phyloP scores from a whole-genome alignment of 2,797 vertebrate genomes.

The Geotrypetes seraphini region DNA sequence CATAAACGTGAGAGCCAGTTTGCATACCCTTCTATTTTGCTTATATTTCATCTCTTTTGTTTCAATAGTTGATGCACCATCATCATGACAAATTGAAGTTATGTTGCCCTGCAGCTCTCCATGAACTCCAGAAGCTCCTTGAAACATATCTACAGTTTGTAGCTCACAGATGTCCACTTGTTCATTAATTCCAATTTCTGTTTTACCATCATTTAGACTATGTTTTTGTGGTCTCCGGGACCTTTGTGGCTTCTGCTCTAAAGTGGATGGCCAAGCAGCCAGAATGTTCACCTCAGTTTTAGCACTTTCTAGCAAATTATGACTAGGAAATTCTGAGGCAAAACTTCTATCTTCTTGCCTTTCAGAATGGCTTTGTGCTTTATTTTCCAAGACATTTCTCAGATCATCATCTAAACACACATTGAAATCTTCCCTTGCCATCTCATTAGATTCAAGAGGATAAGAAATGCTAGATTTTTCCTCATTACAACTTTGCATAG shows the following conservation, averaged over 20 bases:
- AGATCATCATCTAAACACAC: not conserved
- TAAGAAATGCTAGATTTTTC: slow-evolving; percentile 1
- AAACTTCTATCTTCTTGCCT: not conserved
- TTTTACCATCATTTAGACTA: slow-evolving; percentile 2
- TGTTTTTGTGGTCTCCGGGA: slow-evolving; percentile 20
- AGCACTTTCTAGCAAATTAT: slow-evolving; percentile 10
- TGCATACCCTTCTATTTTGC: slow-evolving; percentile 63
- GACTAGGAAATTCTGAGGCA: not conserved
- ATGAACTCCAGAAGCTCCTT: slow-evolving; percentile 4
- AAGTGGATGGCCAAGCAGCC: slow-evolving; percentile 36
- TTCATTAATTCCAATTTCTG: slow-evolving; percentile 21
- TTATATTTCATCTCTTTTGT: slow-evolving; percentile 45
- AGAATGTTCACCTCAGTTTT: slow-evolving; percentile 2
- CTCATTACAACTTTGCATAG: too few species aligned
- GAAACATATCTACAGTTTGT: slow-evolving; percentile 4
- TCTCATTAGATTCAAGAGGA: slow-evolving; percentile 4
- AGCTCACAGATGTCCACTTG: slow-evolving; percentile 6
- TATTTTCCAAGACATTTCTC: too few species aligned
- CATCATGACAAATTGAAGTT: not conserved
- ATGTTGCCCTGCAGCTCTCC: slow-evolving; percentile 11
- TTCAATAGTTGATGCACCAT: slow-evolving; percentile 19
- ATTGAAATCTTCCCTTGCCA: not conserved
- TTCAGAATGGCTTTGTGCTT: slow-evolving; percentile 6
- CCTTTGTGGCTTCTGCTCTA: slow-evolving; percentile 40
- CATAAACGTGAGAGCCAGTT: slow-evolving; percentile 72